phyloP scores from a whole-genome alignment of 2,888 invertebrate genomes.

The Sesamia inferens region DNA sequence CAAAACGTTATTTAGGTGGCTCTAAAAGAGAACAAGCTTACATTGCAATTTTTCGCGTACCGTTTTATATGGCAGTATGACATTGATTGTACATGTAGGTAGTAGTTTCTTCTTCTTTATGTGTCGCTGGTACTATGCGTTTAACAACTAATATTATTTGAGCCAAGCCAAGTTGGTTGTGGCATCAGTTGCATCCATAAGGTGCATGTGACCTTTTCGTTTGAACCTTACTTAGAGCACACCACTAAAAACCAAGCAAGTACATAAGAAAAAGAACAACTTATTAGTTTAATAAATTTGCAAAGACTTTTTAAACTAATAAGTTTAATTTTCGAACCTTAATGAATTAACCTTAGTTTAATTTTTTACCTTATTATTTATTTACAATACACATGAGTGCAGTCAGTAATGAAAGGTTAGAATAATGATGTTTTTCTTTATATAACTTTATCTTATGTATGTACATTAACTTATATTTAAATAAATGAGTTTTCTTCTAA shows the following conservation, averaged over 20 bases:
- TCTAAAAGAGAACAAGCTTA: slow-evolving; percentile 2
- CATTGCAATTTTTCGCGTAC: neutral
- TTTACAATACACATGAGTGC: slow-evolving; percentile 1
- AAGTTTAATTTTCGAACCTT: too few species aligned
- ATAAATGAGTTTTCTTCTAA: slow-evolving; percentile 56
- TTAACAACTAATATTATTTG: slow-evolving; percentile 1
- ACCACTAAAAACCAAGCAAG: neutral
- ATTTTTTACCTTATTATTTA: too few species aligned
- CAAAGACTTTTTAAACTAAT: slow-evolving; percentile 3
- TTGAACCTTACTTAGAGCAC: neutral
- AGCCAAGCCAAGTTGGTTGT: neutral
- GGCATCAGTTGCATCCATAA: neutral
- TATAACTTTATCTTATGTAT: slow-evolving; percentile 24
- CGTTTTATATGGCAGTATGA: slow-evolving; percentile 11
- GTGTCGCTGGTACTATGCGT: neutral
- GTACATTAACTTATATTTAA: slow-evolving; percentile 39
- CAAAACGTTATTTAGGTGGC: slow-evolving; percentile 22
- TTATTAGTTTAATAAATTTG: neutral
- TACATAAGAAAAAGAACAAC: neutral
- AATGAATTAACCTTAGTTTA: too few species aligned
- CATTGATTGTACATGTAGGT: neutral
- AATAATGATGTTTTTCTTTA: slow-evolving; percentile 49
- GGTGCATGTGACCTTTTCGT: neutral
- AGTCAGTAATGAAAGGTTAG: slow-evolving; percentile 12
- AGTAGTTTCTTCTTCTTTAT: neutral